Base-by-base conservation (phyloP, 1,140 invertebrate species). In the Eumaeus atala region DNA sequence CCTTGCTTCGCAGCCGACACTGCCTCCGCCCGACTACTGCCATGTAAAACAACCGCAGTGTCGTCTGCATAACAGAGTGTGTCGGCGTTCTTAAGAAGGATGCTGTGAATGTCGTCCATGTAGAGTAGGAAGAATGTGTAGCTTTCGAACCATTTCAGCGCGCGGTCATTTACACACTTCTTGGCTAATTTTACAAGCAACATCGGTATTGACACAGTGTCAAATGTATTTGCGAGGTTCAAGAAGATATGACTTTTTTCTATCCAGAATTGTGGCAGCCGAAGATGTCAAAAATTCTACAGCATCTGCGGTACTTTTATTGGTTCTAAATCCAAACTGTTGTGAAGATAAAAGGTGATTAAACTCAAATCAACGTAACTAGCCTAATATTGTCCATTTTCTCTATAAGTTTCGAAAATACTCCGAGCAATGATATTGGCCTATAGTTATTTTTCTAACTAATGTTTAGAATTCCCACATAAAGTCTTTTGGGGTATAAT, bases 321-420 rank as follows among this genome's bases (percentile, higher is more conserved):
- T 17, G 6, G 18, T 17, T 48, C 56, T 48, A 42, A 58, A 58
- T 16, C 56, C 56, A 49, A 53, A 58, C 17, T 58, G 56, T 9
- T 17, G 10, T 1, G 18, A 8, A 1, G 51, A 53, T 17, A 58
- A n/a, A 11, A 58, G 14, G 17, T 49, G 48, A 14, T 40, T 16
- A 1, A n/a, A 35, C 17, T 58, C 51, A 9, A 58, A 9, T 18
- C 18, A 58, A 11, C 7, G n/a, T 37, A 0, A 34, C 16, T 1
- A 58, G 18, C 2, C 56, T 11, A 9, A 16, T 21, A 21, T 58
- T 53, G 8, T 53, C 51, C 9, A 58, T 48, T 33, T 37, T 49
- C 49, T 51, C 35, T 11, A 58, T 12, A 11, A 54, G 11, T 51
- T 55, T 59, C 6, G 58, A 51, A 10, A 54, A 40, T 2, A 48